These are phyloP conservation scores for Pseudolycoriella hygida DNA, from an alignment of 2,888 invertebrate genomes.

Conservation along the genomic window DNA sequence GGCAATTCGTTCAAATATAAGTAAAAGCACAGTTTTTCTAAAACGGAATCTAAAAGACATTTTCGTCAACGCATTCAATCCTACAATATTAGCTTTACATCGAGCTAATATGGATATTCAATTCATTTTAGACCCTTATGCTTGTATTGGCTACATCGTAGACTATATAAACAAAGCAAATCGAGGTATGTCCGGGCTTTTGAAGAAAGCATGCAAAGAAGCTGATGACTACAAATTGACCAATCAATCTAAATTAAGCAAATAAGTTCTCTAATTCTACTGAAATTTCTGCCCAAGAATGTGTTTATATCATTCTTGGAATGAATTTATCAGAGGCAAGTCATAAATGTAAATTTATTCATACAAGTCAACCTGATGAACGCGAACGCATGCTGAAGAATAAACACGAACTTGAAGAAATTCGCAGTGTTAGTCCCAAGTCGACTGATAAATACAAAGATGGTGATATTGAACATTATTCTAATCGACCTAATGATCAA, in stretches of 20 bases:
- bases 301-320: constrained; percentile 11
- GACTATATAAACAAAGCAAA: constrained; percentile 14
- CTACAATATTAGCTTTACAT: constrained; percentile 14
- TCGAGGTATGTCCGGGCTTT: constrained; percentile 10
- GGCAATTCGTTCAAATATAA: constrained; percentile 10
- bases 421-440: too few species aligned
- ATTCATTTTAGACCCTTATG: constrained; percentile 19
- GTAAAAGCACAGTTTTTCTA: not conserved
- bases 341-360: not conserved
- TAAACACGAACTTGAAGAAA: constrained; percentile 5
- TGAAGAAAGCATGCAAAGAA: constrained; percentile 14
- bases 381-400: constrained; percentile 15
- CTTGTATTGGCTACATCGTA: constrained; percentile 17
- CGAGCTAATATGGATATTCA: constrained; percentile 22
- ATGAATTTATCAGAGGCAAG: constrained; percentile 7
- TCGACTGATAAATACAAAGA: too few species aligned
- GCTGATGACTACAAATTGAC: constrained; percentile 13
- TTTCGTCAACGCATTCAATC: constrained; percentile 11
- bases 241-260: constrained; percentile 13
- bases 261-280: constrained; percentile 13
- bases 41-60: not conserved
- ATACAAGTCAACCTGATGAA: constrained; percentile 8
- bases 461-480: too few species aligned
- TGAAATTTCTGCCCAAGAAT: constrained; percentile 16
- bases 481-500: too few species aligned